Evolutionary conservation across 2,113 vertebrate genomes (phyloP).

Genomic region (Dasyurus viverrinus): DNA sequence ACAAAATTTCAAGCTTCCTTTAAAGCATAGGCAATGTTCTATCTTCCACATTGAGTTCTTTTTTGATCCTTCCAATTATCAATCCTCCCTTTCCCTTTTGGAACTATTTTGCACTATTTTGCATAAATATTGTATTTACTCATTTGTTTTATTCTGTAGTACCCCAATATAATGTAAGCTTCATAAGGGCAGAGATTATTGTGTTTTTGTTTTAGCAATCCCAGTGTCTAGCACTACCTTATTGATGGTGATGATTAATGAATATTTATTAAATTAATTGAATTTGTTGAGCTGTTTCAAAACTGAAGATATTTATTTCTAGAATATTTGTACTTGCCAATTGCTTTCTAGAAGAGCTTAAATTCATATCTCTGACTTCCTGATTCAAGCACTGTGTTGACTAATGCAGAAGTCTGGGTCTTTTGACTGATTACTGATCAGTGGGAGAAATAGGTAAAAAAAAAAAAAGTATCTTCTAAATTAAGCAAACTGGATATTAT

Average conservation of each 20-base stretch:
- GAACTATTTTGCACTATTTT: not conserved
- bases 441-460: not conserved
- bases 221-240: not conserved
- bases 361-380: not conserved
- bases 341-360: not conserved
- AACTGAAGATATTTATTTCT: not conserved
- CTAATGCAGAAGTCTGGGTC: not conserved
- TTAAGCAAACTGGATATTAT: not conserved
- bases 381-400: not conserved
- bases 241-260: not conserved
- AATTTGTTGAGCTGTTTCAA: not conserved
- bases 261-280: not conserved
- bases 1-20: not conserved
- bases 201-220: not conserved
- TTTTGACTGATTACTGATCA: not conserved
- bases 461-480: not conserved
- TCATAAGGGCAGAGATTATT: not conserved
- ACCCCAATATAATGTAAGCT: not conserved
- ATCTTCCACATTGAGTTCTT: not conserved
- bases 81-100: not conserved
- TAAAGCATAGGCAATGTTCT: not conserved
- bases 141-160: not conserved
- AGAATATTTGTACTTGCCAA: not conserved
- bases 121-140: not conserved
- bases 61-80: not conserved